Evolutionary conservation across 2,113 vertebrate species (phyloP), one percentile per base, ranked within the genome.

Genomic region (Rhadina sibilatrix): DNA sequence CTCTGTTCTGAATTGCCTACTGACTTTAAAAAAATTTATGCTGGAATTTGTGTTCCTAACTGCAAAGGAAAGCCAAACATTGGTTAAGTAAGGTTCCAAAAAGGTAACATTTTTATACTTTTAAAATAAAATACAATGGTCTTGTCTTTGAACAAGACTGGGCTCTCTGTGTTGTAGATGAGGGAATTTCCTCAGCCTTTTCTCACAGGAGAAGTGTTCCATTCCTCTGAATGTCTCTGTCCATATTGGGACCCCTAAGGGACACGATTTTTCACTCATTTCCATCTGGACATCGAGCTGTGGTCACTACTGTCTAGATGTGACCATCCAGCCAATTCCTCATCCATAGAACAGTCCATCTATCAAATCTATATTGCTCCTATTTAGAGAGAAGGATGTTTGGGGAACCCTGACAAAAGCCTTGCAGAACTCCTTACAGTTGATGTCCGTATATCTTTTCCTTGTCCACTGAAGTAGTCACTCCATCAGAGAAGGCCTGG

Each of bases 371-470:
- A 2, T 37, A 23, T 25, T 9, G 20, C 19, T 68, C 35, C 10
- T 30, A 21, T 33, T 35, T 33, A 42, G 31, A 52, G 27, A 57
- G 35, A 47, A 37, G 25, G 40, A 18, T 49, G 7, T 68, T 47
- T 40, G 27, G 40, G 31, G 25, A 24, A 5, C 22, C 4, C 7
- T 53, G 38, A 28, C 33, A 77, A 64, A 57, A 40, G 22, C 49
- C 42, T 77, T 77, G n/a, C 42, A 40, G 35, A 35, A n/a, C 30
- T 59, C 30, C 38, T 35, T 10, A 15, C 4, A 17, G 12, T 3
- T 35, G 47, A 47, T 38, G 21, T 60, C n/a, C 0, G 0, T 21
- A 61, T 25, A 22, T 87, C 4, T 46, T 91, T 68, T 38, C 31
- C 22, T 68, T 80, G 35, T 17, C 15, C 15, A 12, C 25, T 80